Evolutionary conservation across 2,888 invertebrate species (phyloP).

Genomic region (Stictocephala bisonia): DNA sequence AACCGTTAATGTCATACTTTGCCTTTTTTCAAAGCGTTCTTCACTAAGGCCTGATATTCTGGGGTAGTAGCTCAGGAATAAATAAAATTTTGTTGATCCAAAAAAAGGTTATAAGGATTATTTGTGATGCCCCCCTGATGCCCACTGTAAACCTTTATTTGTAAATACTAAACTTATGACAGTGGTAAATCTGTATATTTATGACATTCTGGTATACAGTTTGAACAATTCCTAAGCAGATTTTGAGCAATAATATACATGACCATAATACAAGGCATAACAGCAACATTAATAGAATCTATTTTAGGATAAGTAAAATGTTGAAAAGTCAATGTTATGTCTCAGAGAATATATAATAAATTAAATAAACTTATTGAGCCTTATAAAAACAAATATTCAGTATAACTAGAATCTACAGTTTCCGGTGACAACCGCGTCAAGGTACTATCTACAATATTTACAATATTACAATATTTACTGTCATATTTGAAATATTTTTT

Average conservation of each 20-base stretch:
- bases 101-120: background rate
- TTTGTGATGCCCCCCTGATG: background rate
- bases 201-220: background rate
- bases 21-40: constrained; percentile 1
- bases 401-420: too few species aligned
- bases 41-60: background rate
- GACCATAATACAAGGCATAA: background rate
- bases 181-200: background rate
- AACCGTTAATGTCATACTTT: background rate
- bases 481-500: too few species aligned
- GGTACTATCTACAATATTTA: too few species aligned
- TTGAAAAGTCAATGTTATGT: background rate
- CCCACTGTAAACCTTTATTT: too few species aligned
- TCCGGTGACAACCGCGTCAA: too few species aligned
- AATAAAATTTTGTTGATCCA: background rate
- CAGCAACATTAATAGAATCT: background rate
- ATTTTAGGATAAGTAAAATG: background rate
- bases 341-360: background rate
- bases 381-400: too few species aligned
- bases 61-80: background rate
- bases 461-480: too few species aligned
- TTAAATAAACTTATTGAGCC: too few species aligned
- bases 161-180: background rate
- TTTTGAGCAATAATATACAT: background rate
- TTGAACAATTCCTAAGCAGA: background rate